A percentile compares a stretch with the other conserved stretches of the same genome.
These are phyloP conservation scores for Phoxinus dragarum DNA, from an alignment of 2,797 vertebrate species.

Conservation along the genomic window DNA sequence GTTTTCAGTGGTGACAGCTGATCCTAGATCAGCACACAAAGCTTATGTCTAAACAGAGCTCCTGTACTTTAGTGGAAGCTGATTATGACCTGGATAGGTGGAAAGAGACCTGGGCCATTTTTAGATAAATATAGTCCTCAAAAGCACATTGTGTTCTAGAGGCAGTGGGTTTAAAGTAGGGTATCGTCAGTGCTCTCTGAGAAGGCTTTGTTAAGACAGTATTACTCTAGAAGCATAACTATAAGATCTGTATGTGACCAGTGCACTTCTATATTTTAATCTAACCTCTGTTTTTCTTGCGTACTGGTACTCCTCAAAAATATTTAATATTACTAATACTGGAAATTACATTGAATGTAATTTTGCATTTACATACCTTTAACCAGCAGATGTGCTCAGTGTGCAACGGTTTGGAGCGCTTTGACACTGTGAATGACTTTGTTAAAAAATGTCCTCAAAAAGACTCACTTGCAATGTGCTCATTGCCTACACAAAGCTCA, in stretches of 20 bases:
- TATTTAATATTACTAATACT: neutral
- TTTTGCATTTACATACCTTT: neutral
- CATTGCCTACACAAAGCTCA: neutral
- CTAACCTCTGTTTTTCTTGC: neutral
- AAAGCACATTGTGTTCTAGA: conserved; percentile 51
- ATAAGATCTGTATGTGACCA: neutral
- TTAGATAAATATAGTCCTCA: conserved; percentile 59
- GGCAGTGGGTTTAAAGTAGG: conserved; percentile 56
- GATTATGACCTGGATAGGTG: conserved; percentile 60
- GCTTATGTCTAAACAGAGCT: conserved; percentile 29
- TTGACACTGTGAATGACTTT: neutral
- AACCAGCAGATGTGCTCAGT: neutral
- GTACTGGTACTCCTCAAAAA: neutral
- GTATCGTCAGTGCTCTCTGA: conserved; percentile 31
- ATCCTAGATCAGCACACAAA: conserved; percentile 21
- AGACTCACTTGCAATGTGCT: neutral
- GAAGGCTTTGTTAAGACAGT: conserved; percentile 9
- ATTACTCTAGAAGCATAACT: neutral
- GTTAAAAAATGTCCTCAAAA: neutral
- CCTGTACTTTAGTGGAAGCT: conserved; percentile 41
- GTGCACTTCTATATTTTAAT: neutral
- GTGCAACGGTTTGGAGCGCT: neutral
- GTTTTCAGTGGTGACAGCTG: conserved; percentile 23
- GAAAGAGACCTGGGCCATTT: conserved; percentile 54
- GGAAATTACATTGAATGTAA: neutral